These are phyloP conservation scores for Siniperca knerii DNA, from an alignment of 2,113 vertebrate species.

Conservation along the genomic window DNA sequence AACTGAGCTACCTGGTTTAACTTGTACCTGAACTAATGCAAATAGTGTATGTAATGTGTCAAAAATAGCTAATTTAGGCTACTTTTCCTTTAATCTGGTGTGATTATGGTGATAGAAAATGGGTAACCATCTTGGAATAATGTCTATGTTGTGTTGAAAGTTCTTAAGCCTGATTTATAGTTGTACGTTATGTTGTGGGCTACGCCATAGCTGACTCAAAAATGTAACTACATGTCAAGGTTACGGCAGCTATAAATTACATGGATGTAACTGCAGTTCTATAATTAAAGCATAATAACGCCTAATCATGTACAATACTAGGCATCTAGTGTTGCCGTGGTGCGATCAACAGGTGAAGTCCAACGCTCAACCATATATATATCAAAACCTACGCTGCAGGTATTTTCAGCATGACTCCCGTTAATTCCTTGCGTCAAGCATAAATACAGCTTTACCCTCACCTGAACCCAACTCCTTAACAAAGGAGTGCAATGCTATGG, in stretches of 20 bases:
- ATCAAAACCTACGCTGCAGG: background rate
- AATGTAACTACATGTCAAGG: background rate
- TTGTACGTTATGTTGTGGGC: background rate
- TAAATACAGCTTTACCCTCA: too few species aligned
- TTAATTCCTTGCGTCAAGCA: background rate
- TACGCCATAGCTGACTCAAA: too few species aligned
- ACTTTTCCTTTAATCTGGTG: background rate
- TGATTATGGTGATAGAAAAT: background rate
- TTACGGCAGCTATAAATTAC: too few species aligned
- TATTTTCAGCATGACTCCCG: background rate
- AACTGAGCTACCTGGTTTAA: background rate
- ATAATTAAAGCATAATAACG: background rate
- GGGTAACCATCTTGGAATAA: background rate
- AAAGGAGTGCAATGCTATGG: background rate
- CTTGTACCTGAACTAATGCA: background rate
- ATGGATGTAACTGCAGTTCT: too few species aligned
- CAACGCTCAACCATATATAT: background rate
- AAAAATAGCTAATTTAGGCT: background rate
- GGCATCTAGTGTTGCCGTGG: background rate
- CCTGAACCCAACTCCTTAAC: background rate
- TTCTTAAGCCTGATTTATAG: background rate
- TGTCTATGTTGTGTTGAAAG: background rate
- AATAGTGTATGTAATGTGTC: background rate
- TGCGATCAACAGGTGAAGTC: too few species aligned
- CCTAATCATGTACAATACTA: background rate